Evolutionary conservation across 2,888 invertebrate species (phyloP), one percentile per base, ranked within the genome.

Genomic region (Timema podura): DNA sequence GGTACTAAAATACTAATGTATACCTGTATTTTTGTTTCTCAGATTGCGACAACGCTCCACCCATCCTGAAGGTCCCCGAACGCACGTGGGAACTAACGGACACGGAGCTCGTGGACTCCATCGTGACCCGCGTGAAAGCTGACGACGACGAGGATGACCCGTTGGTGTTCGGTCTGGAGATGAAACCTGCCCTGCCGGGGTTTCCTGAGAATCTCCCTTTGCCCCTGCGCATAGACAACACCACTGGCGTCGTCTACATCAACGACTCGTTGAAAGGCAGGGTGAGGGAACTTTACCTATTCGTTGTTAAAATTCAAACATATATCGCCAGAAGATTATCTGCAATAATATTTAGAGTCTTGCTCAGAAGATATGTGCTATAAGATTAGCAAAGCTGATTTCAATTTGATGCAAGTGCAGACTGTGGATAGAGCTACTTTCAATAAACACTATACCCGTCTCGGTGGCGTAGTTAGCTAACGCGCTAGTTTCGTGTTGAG

Each of bases 11-110:
- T 1, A 30, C 30, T 30, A 30, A 30, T 30, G 30, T 30, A 30
- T 30, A 30, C 30, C 30, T 30, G 30, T 30, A 2, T 30, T 2
- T 30, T 30, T 30, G 30, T 30, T 30, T 1, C 1, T 30, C 30
- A 30, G 30, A 30, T 30, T 30, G 44, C 67, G 85, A 85, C 79
- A 85, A 85, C 76, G 84, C 87, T n/a, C 91, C 91, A 0, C 79
- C 79, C 0, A 78, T 79, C 0, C 75, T 77, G 7, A 74, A 79
- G 57, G 73, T 74, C 51, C 74, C 78, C 66, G 75, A 79, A 57
- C 72, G 92, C 57, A 89, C 91, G 79, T 93, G 94, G 93, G 84
- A 86, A 68, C 88, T 93, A 71, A 84, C 85, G 73, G 89, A 92
- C 74, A 84, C 86, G 5, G 91, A 91, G 76, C 85, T 86, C 0